Evolutionary conservation across 2,888 invertebrate species (phyloP).

Genomic region (Protodeltote pygarga): DNA sequence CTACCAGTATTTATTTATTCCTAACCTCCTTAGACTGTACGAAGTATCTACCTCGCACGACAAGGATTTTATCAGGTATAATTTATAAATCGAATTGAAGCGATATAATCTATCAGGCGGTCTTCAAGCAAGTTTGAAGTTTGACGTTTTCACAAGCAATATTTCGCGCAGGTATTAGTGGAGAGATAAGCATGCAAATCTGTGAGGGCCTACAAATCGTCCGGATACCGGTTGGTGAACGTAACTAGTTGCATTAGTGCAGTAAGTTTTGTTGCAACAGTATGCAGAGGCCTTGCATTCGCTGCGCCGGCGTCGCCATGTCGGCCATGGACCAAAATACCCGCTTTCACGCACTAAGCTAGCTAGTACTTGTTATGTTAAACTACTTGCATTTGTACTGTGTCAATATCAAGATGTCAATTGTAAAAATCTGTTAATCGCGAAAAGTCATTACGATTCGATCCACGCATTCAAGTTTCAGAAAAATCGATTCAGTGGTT

Average conservation of each 20-base stretch:
- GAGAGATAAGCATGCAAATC: slow-evolving; percentile 59
- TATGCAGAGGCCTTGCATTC: slow-evolving; percentile 82
- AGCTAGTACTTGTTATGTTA: slow-evolving; percentile 35
- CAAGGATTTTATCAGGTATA: slow-evolving; percentile 25
- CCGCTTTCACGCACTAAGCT: slow-evolving; percentile 75
- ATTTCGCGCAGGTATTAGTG: slow-evolving; percentile 46
- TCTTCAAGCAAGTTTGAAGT: slow-evolving; percentile 39
- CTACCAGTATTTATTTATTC: slow-evolving; percentile 31
- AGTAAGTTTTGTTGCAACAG: slow-evolving; percentile 80
- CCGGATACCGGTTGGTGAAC: slow-evolving; percentile 63
- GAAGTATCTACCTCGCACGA: slow-evolving; percentile 13
- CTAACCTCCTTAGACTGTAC: slow-evolving; percentile 12
- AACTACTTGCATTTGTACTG: slow-evolving; percentile 32
- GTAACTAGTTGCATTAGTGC: slow-evolving; percentile 69
- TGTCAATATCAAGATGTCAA: slow-evolving; percentile 35
- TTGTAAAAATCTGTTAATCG: slow-evolving; percentile 23
- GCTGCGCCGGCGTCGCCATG: slow-evolving; percentile 73
- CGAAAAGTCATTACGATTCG: slow-evolving; percentile 8
- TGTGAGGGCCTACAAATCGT: slow-evolving; percentile 52
- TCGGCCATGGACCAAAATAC: slow-evolving; percentile 83
- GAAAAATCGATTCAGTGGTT: slow-evolving; percentile 15
- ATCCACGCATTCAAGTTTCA: slow-evolving; percentile 1
- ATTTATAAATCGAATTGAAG: slow-evolving; percentile 25
- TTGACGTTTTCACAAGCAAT: slow-evolving; percentile 35
- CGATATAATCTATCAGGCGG: slow-evolving; percentile 23